These are phyloP conservation scores for Philotrypesis tridentata DNA, from an alignment of 1,140 invertebrate genomes.

Conservation along the genomic window DNA sequence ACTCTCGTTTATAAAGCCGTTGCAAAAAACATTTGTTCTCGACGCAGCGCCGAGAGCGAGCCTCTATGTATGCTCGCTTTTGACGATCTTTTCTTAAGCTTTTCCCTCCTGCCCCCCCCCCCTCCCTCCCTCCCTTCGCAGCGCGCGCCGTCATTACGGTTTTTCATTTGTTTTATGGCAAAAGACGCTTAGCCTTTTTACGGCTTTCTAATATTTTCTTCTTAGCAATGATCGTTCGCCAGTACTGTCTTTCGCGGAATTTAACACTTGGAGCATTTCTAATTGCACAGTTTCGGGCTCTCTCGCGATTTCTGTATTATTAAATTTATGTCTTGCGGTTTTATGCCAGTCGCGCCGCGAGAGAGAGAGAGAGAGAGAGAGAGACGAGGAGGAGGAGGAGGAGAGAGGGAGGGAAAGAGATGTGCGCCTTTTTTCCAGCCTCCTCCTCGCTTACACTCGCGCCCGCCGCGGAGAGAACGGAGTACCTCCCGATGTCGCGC, in stretches of 20 bases:
- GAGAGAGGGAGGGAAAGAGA: too few species aligned
- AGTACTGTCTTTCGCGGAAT: conserved; percentile 37
- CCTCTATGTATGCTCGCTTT: neutral
- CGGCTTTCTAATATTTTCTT: conserved; percentile 39
- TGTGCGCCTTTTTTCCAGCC: too few species aligned
- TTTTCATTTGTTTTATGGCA: conserved; percentile 25
- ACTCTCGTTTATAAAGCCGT: neutral
- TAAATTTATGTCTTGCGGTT: conserved; percentile 38
- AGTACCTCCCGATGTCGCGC: too few species aligned
- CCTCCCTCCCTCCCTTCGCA: too few species aligned
- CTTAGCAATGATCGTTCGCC: conserved; percentile 21
- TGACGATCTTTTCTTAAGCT: conserved; percentile 11
- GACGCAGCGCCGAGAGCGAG: neutral
- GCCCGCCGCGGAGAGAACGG: too few species aligned
- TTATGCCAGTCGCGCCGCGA: neutral
- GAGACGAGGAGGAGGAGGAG: too few species aligned
- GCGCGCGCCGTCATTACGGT: conserved; percentile 9
- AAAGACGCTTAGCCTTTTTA: conserved; percentile 16
- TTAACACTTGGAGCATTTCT: conserved; percentile 23
- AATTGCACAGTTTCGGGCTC: conserved; percentile 24
- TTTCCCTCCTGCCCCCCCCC: too few species aligned
- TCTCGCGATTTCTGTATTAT: conserved; percentile 34
- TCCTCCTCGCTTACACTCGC: too few species aligned
- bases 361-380: too few species aligned
- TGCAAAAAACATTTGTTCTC: neutral